A percentile compares a stretch with the other conserved stretches of the same genome.
phyloP scores from a whole-genome alignment of 30 jellyfish, hydroid and myxozoan genomes.

The Catostylus mosaicus region DNA sequence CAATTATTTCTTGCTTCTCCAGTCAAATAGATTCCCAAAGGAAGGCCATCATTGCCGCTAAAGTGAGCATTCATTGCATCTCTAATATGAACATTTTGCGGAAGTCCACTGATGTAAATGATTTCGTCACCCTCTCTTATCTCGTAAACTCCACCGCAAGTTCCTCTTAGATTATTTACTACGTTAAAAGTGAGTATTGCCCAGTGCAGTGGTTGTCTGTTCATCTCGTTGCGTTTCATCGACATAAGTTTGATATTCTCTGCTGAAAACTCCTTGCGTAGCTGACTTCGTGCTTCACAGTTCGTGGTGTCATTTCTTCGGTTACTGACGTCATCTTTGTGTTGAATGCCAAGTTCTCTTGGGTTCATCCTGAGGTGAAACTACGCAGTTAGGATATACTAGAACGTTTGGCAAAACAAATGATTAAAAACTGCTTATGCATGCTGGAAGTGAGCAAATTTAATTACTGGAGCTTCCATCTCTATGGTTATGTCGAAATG shows the following conservation, averaged over 20 bases:
- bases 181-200: constrained; percentile 89
- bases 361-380: neutral
- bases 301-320: neutral
- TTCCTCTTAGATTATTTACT: constrained; percentile 73
- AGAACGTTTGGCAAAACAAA: no score
- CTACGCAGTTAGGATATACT: no score
- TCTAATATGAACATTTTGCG: constrained; percentile 86
- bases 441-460: no score
- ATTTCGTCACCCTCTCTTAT: constrained; percentile 69
- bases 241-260: constrained; percentile 85
- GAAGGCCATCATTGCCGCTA: constrained; percentile 95
- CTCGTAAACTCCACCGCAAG: constrained; percentile 97
- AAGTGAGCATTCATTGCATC: constrained; percentile 98
- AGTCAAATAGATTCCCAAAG: constrained; percentile 79
- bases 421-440: no score
- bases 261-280: constrained; percentile 86
- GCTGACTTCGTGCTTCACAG: constrained; percentile 63
- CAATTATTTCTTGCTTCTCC: constrained; percentile 55
- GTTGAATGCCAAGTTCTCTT: neutral
- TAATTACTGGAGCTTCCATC: no score
- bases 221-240: constrained; percentile 79
- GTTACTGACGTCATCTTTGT: constrained; percentile 8
- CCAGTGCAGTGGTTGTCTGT: constrained; percentile 77
- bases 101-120: constrained; percentile 97
- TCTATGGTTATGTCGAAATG: no score